These are phyloP conservation scores for Andrena fulva DNA, from an alignment of 2,888 invertebrate genomes.

Conservation along the genomic window DNA sequence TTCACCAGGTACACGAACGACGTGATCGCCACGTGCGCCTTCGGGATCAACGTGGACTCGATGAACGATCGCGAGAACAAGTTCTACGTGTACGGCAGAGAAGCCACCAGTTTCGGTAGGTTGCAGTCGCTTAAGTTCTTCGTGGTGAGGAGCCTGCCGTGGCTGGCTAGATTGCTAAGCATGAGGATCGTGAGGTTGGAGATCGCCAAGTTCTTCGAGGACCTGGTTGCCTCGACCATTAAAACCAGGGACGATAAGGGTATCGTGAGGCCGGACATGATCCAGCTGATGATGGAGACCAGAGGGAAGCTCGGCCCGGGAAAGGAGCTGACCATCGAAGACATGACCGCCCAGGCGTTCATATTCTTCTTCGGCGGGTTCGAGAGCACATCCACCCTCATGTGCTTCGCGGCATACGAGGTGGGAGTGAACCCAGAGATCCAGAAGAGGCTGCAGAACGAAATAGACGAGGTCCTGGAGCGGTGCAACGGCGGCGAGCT, in stretches of 20 bases:
- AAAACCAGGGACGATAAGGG: constrained; percentile 66
- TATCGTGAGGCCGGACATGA: constrained; percentile 86
- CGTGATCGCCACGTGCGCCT: constrained; percentile 78
- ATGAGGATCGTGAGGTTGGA: constrained; percentile 53
- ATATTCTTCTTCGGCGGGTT: constrained; percentile 81
- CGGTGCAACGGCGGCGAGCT: constrained; percentile 76
- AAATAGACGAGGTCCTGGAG: constrained; percentile 77
- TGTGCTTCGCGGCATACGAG: constrained; percentile 75
- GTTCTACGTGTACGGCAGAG: constrained; percentile 75
- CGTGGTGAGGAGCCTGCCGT: constrained; percentile 42
- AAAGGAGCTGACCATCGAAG: constrained; percentile 73
- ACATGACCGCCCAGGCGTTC: constrained; percentile 85
- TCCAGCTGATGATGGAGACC: constrained; percentile 86
- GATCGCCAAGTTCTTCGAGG: constrained; percentile 60
- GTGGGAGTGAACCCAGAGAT: constrained; percentile 82
- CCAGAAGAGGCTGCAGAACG: constrained; percentile 81
- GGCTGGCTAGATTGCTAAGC: constrained; percentile 34
- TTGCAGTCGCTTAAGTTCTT: constrained; percentile 50
- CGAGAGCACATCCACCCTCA: constrained; percentile 74
- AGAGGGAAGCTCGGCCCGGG: constrained; percentile 52
- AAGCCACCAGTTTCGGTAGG: constrained; percentile 53
- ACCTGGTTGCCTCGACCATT: constrained; percentile 67
- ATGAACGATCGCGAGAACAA: constrained; percentile 76
- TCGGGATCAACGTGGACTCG: constrained; percentile 77
- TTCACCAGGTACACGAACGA: constrained; percentile 77